These are phyloP conservation scores for Podocnemis expansa DNA, from an alignment of 2,113 vertebrate genomes.

Conservation along the genomic window DNA sequence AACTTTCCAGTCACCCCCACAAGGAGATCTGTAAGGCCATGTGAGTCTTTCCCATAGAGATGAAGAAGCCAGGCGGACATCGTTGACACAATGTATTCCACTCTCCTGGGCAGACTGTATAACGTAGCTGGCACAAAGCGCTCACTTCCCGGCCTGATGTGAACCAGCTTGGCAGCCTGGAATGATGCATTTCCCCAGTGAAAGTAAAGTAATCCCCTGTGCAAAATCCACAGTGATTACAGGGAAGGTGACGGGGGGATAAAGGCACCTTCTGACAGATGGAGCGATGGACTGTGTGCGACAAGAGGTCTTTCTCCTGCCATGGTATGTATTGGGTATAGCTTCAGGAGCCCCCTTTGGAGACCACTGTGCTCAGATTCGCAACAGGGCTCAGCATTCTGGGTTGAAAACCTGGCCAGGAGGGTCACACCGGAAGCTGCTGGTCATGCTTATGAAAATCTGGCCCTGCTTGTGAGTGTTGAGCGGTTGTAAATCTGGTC, in stretches of 20 bases:
- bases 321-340: not conserved
- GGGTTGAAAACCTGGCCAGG: not conserved
- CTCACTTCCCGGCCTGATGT: not conserved
- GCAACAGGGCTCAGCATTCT: not conserved
- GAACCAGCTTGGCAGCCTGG: not conserved
- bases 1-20: not conserved
- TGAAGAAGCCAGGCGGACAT: not conserved
- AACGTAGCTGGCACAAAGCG: constrained; percentile 41
- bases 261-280: not conserved
- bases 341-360: not conserved
- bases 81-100: constrained; percentile 53
- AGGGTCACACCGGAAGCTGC: not conserved
- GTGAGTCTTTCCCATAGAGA: constrained; percentile 12
- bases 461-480: fast-evolving
- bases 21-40: not conserved
- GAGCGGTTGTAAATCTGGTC: not conserved
- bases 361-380: not conserved
- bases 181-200: not conserved
- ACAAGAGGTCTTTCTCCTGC: not conserved
- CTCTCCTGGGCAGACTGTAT: constrained; percentile 43
- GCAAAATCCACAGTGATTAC: not conserved
- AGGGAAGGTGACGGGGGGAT: not conserved
- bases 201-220: constrained; percentile 48
- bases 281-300: too few relatives aligned
- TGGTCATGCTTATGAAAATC: not conserved